Evolutionary conservation across 2,888 invertebrate genomes (phyloP), one percentile per base, ranked within the genome.

Genomic region (Fragum whitleyi): DNA sequence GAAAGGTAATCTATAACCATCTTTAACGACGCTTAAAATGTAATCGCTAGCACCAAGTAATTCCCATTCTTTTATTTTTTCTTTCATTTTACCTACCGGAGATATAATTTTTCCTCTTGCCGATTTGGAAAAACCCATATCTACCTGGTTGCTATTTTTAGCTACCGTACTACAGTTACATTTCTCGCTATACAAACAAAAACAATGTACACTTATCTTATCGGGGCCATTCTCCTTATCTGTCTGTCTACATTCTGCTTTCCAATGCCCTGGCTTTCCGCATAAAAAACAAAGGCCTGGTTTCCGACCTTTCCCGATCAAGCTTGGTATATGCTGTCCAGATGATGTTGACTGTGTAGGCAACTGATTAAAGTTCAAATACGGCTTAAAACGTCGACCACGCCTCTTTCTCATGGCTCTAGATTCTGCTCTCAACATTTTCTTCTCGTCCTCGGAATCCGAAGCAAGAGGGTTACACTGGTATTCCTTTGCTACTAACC

Each of bases 401-500:
- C 42, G 42, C 16, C 16, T 42, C 42, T 42, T 7, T 16, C 16
- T 42, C 42, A 7, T 42, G 16, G 42, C 7, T 16, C 42, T 11
- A 16, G 11, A 7, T 42, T 70, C 70, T 9, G 32, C 53, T 2
- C 55, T 16, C 29, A 61, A n/a, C 72, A 70, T 55, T 70, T 36
- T 29, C 55, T 32, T 5, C 55, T 55, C 55, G 23, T 21, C 55
- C 23, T 70, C 57, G 19, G 61, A 72, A n/a, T 72, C 72, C 6
- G 59, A 59, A 26, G 61, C 72, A 16, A 61, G 19, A 23, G 61
- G 39, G 23, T 72, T 59, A 0, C 61, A 6, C 47, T 39, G 61
- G 39, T 61, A 72, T 29, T 72, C 42, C 39, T 61, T 72, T 16
- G 59, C 61, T 1, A 61, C 61, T 7, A 28, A 61, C 72, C 72